Evolutionary conservation across 2,113 vertebrate species (phyloP).

Genomic region (Dromiciops gliroides): DNA sequence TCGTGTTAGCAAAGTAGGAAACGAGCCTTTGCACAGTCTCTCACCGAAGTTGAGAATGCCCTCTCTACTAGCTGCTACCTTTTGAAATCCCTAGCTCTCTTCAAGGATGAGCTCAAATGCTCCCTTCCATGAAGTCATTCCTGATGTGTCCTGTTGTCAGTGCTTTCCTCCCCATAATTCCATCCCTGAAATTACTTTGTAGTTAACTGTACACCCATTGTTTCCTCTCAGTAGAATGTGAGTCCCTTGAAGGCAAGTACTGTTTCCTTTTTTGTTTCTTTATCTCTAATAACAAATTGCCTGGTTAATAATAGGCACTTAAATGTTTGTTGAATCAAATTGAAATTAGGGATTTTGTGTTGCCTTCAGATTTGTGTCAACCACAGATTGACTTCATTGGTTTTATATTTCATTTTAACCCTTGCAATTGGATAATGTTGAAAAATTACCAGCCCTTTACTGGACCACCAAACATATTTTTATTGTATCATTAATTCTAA

Average conservation of each 20-base stretch:
- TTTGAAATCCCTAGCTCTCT: neutral
- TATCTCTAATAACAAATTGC: neutral
- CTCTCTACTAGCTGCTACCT: neutral
- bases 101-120: neutral
- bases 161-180: neutral
- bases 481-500: neutral
- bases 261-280: neutral
- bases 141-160: neutral
- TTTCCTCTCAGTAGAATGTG: neutral
- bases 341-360: neutral
- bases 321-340: neutral
- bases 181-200: neutral
- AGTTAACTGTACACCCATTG: neutral
- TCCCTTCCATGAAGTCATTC: neutral
- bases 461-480: neutral
- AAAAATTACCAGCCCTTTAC: neutral
- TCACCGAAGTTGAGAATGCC: neutral
- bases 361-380: neutral
- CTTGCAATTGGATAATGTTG: neutral
- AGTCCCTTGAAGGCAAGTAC: neutral
- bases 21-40: neutral
- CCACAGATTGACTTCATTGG: neutral
- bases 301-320: neutral
- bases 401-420: conserved; percentile 7
- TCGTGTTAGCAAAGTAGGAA: neutral